These are phyloP conservation scores for Macrocentrus cingulum DNA, from an alignment of 1,140 invertebrate species.

Conservation along the genomic window DNA sequence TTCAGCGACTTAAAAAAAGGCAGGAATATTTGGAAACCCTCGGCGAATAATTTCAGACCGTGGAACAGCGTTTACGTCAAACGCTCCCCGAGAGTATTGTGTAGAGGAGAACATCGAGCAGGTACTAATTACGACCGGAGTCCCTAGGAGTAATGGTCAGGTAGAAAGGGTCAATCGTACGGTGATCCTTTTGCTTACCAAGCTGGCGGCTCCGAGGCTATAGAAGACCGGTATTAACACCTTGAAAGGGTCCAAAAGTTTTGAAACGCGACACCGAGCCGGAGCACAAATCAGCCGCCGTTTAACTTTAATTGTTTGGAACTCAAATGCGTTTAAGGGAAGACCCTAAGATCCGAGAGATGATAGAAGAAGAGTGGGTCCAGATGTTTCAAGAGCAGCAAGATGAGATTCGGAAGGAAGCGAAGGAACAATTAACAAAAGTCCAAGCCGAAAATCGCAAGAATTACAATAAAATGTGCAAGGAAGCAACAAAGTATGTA, in stretches of 20 bases:
- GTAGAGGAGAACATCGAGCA: conserved; percentile 39
- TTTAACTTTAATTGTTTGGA: conserved; percentile 4
- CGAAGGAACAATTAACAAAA: conserved; percentile 12
- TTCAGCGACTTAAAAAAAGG: conserved; percentile 35
- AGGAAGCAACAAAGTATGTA: conserved; percentile 15
- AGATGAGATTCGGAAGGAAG: conserved; percentile 5
- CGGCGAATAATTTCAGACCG: conserved; percentile 42
- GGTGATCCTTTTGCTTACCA: conserved; percentile 10
- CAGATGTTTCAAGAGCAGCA: conserved; percentile 9
- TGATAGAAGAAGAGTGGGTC: conserved; percentile 15
- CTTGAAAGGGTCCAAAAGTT: conserved; percentile 9
- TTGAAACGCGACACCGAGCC: conserved; percentile 18
- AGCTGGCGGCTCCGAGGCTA: background rate
- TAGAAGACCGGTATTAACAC: conserved; percentile 19
- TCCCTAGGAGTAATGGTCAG: conserved; percentile 38
- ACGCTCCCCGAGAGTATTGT: conserved; percentile 42
- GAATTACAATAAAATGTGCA: conserved; percentile 5
- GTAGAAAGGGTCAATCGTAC: conserved; percentile 27
- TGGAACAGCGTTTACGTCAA: conserved; percentile 47
- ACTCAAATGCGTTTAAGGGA: conserved; percentile 4
- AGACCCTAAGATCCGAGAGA: background rate
- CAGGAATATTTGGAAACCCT: conserved; percentile 44
- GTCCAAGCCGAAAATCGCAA: conserved; percentile 20
- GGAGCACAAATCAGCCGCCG: conserved; percentile 8
- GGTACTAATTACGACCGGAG: conserved; percentile 33